Evolutionary conservation across 1,140 invertebrate species (phyloP), one percentile per base, ranked within the genome.

Genomic region (Drosophila micromelanica): DNA sequence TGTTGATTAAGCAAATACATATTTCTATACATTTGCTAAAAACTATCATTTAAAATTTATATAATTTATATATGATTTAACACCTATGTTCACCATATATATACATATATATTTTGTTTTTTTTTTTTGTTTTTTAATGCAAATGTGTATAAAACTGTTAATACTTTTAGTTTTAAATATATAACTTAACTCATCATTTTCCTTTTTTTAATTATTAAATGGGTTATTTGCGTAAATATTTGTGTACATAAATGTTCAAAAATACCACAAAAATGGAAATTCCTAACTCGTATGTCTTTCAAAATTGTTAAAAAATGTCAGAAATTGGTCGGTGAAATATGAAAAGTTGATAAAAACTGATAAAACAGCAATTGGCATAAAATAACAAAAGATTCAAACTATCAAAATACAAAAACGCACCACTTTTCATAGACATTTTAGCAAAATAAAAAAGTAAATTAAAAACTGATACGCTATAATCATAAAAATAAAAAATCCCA

Each of bases 191-290:
- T 59, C 68, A 64, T 71, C 2, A 56, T 64, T 78, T 65, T 61
- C 38, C 46, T 61, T 87, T 56, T 57, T 73, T 72, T 43, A 49
- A 63, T 72, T 71, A 42, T 67, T 79, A 55, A 79, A 81, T 86
- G 82, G 82, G 78, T 87, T 77, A 61, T 72, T 76, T 84, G 73
- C 49, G 57, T 82, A 64, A 60, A 57, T 82, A 57, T 81, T 84
- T 86, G 68, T 85, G 74, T 85, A 75, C 55, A 85, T 85, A 77
- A 68, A 64, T 77, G 69, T 73, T 54, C 17, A 37, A 49, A 70
- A 59, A 48, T 27, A 27, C 27, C 27, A 35, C 12, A 49, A 35
- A 30, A 27, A 46, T 72, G 56, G 55, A 54, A 65, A 74, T n/a
- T 57, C 7, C 54, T 63, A 80, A 70, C 37, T 73, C 69, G 60